These are phyloP conservation scores for Vipera latastei DNA, from an alignment of 2,797 vertebrate species.

Conservation along the genomic window DNA sequence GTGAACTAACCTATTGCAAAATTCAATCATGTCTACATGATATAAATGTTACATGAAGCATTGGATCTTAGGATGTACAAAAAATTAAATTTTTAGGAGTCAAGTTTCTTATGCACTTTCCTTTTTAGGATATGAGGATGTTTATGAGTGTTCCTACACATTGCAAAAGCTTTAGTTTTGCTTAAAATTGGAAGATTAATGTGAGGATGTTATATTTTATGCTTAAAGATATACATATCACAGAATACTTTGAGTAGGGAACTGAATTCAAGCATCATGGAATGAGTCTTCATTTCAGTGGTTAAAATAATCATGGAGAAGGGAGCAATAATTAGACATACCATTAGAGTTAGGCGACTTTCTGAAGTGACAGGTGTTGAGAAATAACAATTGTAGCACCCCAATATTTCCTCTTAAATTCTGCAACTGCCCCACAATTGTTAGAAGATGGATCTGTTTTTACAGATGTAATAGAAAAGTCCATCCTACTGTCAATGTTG, in stretches of 20 bases:
- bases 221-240: background rate
- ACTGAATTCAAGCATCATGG: background rate
- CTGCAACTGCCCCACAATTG: background rate
- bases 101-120: background rate
- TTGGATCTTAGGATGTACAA: background rate
- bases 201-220: background rate
- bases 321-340: background rate
- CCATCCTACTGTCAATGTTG: background rate
- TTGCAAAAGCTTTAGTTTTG: background rate
- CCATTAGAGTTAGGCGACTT: background rate
- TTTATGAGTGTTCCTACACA: background rate
- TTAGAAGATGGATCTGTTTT: background rate
- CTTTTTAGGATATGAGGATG: background rate
- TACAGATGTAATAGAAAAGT: background rate
- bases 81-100: background rate
- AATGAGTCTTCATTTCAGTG: background rate
- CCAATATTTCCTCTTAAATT: background rate
- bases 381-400: background rate
- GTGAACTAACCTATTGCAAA: background rate
- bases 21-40: background rate
- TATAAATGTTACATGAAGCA: background rate
- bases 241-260: background rate
- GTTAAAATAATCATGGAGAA: background rate
- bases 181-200: background rate
- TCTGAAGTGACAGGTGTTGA: background rate